Evolutionary conservation across 64 coral and sea anemone species (phyloP).

Genomic region (Hydrozoanthus tunicans): DNA sequence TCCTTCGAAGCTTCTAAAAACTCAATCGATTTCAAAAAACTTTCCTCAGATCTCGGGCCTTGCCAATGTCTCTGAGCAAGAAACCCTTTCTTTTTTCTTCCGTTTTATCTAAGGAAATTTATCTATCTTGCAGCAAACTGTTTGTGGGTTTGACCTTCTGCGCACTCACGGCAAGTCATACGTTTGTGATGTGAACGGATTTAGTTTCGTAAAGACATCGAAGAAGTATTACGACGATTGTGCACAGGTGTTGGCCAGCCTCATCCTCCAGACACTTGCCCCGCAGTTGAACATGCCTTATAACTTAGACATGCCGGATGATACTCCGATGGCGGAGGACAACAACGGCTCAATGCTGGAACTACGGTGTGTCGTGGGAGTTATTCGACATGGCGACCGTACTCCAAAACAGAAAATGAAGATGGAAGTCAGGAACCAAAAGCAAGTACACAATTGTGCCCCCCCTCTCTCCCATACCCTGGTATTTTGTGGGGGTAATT

Average conservation of each 20-base stretch:
- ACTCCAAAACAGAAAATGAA: slow-evolving; percentile 99
- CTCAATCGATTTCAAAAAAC: too few relatives aligned
- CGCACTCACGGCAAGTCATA: slow-evolving; percentile 93
- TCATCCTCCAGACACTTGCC: slow-evolving; percentile 80
- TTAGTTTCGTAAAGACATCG: slow-evolving; percentile 99
- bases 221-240: slow-evolving; percentile 99
- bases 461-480: too few relatives aligned
- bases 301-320: slow-evolving; percentile 65
- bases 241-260: slow-evolving; percentile 76
- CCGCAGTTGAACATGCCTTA: slow-evolving; percentile 91
- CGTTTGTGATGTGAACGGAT: slow-evolving; percentile 98
- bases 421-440: slow-evolving; percentile 96
- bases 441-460: slow-evolving; percentile 41
- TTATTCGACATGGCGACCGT: slow-evolving; percentile 94
- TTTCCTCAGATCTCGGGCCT: too few relatives aligned
- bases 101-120: not conserved
- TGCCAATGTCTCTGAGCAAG: not conserved
- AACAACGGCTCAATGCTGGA: slow-evolving; percentile 87
- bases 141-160: slow-evolving; percentile 95
- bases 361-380: slow-evolving; percentile 89
- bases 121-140: slow-evolving; percentile 83
- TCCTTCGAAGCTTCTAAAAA: too few relatives aligned
- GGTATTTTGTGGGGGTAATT: too few relatives aligned
- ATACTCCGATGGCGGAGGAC: slow-evolving; percentile 53
- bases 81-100: not conserved